phyloP scores from a whole-genome alignment of 2,113 vertebrate genomes.

The Scopus umbretta region DNA sequence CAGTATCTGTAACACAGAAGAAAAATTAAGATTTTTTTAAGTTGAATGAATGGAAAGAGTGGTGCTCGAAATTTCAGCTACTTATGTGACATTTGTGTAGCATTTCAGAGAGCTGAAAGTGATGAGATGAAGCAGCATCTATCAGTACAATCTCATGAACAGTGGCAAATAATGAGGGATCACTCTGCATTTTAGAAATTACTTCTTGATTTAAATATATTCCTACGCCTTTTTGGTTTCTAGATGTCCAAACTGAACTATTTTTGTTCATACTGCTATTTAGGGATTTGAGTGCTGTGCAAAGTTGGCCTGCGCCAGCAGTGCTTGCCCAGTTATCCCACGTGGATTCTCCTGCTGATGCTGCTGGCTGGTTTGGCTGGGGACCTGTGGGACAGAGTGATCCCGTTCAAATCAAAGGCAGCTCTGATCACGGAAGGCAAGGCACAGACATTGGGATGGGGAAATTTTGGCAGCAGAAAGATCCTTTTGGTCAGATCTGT shows the following conservation, averaged over 20 bases:
- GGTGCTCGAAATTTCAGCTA: neutral
- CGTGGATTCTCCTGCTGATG: neutral
- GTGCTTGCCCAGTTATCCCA: neutral
- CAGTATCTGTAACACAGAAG: neutral
- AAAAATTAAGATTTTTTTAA: neutral
- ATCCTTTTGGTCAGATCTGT: neutral
- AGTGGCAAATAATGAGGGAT: neutral
- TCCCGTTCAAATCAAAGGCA: neutral
- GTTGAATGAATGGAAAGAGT: conserved; percentile 1
- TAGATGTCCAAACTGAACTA: neutral
- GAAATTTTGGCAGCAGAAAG: neutral
- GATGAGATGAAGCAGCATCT: neutral
- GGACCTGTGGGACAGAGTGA: neutral
- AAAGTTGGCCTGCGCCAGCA: neutral
- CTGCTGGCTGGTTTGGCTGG: neutral
- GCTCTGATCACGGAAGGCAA: neutral
- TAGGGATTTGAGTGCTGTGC: neutral
- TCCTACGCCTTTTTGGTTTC: neutral
- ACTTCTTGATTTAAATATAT: neutral
- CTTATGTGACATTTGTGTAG: neutral
- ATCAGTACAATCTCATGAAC: neutral
- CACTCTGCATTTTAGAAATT: neutral
- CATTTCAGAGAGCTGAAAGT: neutral
- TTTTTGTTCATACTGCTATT: neutral
- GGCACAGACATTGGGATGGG: neutral